These are phyloP conservation scores for Lordiphosa fenestrarum DNA, from an alignment of 2,888 invertebrate genomes.

Conservation along the genomic window DNA sequence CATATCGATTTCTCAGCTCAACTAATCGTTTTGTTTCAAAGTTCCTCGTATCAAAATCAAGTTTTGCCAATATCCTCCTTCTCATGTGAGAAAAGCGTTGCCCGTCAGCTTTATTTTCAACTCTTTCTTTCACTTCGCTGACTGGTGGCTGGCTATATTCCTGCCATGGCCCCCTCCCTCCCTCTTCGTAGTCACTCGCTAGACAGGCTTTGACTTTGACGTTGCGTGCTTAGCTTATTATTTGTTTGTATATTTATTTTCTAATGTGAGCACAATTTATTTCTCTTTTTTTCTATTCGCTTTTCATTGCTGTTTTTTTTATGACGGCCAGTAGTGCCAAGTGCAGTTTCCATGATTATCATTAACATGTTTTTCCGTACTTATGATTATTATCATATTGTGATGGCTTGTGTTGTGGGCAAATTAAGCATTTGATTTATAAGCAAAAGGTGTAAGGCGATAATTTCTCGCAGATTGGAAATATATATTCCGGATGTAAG, in stretches of 20 bases:
- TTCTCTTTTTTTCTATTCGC: constrained; percentile 16
- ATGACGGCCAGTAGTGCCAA: constrained; percentile 61
- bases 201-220: constrained; percentile 42
- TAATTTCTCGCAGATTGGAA: constrained; percentile 9
- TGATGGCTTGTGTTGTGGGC: constrained; percentile 3
- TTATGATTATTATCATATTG: constrained; percentile 13
- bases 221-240: constrained; percentile 44
- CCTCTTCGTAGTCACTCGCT: constrained; percentile 13
- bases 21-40: no score
- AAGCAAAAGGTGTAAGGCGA: neutral
- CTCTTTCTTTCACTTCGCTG: no score
- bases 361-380: constrained; percentile 14
- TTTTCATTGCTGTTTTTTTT: constrained; percentile 31
- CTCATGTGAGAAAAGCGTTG: no score
- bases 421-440: constrained; percentile 11
- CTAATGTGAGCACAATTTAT: constrained; percentile 44
- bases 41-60: no score
- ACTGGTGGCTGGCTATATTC: no score
- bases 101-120: no score
- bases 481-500: neutral
- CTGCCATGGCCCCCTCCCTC: no score
- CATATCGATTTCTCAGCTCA: no score
- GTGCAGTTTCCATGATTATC: constrained; percentile 36
- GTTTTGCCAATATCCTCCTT: no score
- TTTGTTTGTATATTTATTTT: constrained; percentile 35